Evolutionary conservation across 1,140 invertebrate genomes (phyloP).

Genomic region (Sweltsa coloradensis): DNA sequence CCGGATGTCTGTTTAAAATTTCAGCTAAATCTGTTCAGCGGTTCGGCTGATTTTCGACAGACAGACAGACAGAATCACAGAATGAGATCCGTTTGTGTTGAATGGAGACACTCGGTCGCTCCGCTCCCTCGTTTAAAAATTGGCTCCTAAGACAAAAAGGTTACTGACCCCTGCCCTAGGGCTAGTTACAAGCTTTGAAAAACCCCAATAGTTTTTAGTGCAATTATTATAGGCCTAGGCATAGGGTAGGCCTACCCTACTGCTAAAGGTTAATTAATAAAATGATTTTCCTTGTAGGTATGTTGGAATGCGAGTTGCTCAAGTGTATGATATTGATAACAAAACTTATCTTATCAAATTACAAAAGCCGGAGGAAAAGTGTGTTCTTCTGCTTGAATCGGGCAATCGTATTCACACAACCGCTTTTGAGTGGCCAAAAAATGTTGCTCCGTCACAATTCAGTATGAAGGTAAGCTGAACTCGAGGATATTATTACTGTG

Average conservation of each 20-base stretch:
- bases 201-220: background rate
- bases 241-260: too few species aligned
- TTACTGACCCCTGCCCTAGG: background rate
- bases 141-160: too few species aligned
- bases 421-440: constrained; percentile 97
- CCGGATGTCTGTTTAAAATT: too few species aligned
- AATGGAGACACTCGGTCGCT: too few species aligned
- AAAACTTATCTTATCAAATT: constrained; percentile 93
- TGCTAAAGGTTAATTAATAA: constrained; percentile 1
- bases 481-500: too few species aligned
- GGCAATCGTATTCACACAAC: constrained; percentile 89
- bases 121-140: too few species aligned
- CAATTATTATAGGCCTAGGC: background rate
- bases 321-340: constrained; percentile 95
- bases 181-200: background rate
- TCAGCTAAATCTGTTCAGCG: too few species aligned
- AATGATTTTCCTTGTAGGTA: constrained; percentile 42
- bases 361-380: constrained; percentile 70
- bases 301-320: constrained; percentile 85
- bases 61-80: too few species aligned
- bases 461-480: constrained; percentile 81
- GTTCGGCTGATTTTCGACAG: too few species aligned
- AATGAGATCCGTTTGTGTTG: background rate
- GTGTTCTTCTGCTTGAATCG: constrained; percentile 84
- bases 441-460: constrained; percentile 87